phyloP scores from a whole-genome alignment of 2,888 invertebrate species.

The Rotaria sp. region DNA sequence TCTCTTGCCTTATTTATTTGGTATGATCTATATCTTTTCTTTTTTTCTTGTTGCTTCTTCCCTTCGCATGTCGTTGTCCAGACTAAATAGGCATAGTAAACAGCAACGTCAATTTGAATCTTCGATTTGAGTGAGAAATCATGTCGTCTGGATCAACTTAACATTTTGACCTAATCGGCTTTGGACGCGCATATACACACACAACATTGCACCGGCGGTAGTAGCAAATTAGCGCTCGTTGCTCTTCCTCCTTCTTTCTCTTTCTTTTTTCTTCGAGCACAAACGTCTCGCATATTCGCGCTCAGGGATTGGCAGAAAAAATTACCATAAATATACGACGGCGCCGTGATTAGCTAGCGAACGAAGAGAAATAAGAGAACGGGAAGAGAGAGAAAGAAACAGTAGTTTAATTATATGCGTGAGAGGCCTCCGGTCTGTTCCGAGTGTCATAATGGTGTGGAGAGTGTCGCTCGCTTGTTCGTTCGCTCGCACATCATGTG shows the following conservation, averaged over 20 bases:
- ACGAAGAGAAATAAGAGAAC: slow-evolving; percentile 2
- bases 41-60: too few species aligned
- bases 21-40: not conserved
- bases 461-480: slow-evolving; percentile 18
- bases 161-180: slow-evolving; percentile 24
- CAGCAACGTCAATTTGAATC: not conserved
- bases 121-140: slow-evolving; percentile 2
- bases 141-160: slow-evolving; percentile 20
- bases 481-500: slow-evolving; percentile 22
- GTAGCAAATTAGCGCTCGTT: slow-evolving; percentile 10
- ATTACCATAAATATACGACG: slow-evolving; percentile 18
- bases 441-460: slow-evolving; percentile 22
- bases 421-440: slow-evolving; percentile 17
- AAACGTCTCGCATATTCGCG: not conserved
- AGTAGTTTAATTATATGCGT: slow-evolving; percentile 24
- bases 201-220: slow-evolving; percentile 14
- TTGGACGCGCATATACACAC: not conserved
- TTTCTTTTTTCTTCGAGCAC: not conserved
- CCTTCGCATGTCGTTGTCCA: not conserved
- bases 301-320: slow-evolving; percentile 24
- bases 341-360: slow-evolving; percentile 18
- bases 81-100: not conserved
- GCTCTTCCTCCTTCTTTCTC: not conserved
- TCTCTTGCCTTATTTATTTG: not conserved
- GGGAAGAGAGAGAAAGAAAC: not conserved